Evolutionary conservation across 2,113 vertebrate genomes (phyloP).

Genomic region (Pomatorhinus ruficollis): DNA sequence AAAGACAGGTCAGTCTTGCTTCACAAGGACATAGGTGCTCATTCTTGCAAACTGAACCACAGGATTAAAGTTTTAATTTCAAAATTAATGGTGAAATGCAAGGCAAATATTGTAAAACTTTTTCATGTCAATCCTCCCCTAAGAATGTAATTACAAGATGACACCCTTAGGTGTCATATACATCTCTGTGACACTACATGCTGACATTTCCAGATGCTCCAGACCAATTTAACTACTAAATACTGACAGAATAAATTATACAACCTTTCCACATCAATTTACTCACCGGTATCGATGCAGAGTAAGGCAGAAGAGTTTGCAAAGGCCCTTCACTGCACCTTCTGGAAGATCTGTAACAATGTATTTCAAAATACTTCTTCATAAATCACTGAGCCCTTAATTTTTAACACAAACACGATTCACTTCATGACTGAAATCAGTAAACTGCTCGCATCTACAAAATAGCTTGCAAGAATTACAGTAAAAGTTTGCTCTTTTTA

Average conservation of each 20-base stretch:
- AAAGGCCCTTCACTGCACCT: conserved; percentile 90
- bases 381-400: not conserved
- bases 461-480: not conserved
- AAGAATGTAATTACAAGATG: not conserved
- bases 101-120: not conserved
- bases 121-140: not conserved
- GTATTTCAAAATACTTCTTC: not conserved
- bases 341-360: conserved; percentile 84
- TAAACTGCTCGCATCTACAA: rapidly evolving
- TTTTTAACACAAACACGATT: not conserved
- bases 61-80: not conserved
- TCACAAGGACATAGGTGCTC: not conserved
- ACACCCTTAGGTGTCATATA: not conserved
- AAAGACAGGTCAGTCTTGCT: not conserved
- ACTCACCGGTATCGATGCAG: conserved; percentile 92
- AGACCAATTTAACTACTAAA: not conserved
- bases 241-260: rapidly evolving
- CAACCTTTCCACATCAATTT: not conserved
- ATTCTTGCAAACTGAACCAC: not conserved
- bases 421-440: not conserved
- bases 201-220: not conserved
- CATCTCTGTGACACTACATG: not conserved
- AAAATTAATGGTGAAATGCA: not conserved
- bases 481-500: not conserved
- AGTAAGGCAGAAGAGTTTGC: conserved; percentile 95